Conservation (phyloP, 2,888 invertebrate genomes). For the Stictocephala bisonia region DNA sequence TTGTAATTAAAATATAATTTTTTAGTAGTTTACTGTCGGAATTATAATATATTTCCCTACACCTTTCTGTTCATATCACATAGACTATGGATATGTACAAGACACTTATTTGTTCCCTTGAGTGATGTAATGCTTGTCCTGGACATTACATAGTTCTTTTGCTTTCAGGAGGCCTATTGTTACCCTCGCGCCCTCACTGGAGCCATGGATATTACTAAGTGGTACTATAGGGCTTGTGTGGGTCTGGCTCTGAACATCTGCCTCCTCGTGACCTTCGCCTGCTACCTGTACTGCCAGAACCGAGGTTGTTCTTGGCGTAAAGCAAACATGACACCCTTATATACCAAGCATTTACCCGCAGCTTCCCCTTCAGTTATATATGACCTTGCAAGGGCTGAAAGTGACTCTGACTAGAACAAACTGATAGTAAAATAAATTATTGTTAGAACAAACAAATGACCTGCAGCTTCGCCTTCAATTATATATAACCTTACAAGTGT, state of each 20-base stretch:
- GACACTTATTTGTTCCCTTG: neutral
- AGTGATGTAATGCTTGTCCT: too few relatives aligned
- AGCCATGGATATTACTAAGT: slow-evolving; percentile 65
- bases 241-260: slow-evolving; percentile 65
- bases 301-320: slow-evolving; percentile 35
- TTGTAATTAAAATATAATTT: too few relatives aligned
- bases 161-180: slow-evolving; percentile 63
- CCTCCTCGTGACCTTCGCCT: slow-evolving; percentile 58
- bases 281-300: slow-evolving; percentile 55
- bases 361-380: neutral
- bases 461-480: too few relatives aligned
- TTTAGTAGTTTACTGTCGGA: too few relatives aligned
- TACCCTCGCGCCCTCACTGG: slow-evolving; percentile 67
- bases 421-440: too few relatives aligned
- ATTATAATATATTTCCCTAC: neutral
- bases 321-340: neutral
- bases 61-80: neutral
- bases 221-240: slow-evolving; percentile 67
- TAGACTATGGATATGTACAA: neutral
- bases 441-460: too few relatives aligned
- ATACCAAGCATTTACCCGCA: neutral
- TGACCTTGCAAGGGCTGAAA: slow-evolving; percentile 23
- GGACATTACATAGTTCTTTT: neutral
- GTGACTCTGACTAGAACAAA: slow-evolving; percentile 14
- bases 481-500: too few relatives aligned